Evolutionary conservation across 2,888 invertebrate genomes (phyloP).

Genomic region (Eulithis testata): DNA sequence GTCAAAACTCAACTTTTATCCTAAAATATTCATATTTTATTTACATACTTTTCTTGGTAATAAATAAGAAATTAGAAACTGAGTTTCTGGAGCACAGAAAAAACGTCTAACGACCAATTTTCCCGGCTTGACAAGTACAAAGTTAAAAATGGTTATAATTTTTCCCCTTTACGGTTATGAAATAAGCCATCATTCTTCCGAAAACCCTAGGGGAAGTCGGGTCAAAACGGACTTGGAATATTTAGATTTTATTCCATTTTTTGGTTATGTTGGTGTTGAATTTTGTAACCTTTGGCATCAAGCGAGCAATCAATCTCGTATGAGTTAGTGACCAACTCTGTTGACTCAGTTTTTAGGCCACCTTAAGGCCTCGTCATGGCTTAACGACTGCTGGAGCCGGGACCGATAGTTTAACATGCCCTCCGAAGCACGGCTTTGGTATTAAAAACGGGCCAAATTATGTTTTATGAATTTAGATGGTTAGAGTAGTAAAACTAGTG

Average conservation of each 20-base stretch:
- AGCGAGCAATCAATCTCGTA: too few relatives aligned
- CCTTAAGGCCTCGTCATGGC: too few relatives aligned
- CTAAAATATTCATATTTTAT: too few relatives aligned
- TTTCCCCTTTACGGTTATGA: conserved; percentile 42
- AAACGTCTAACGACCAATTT: conserved; percentile 31
- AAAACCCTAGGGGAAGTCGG: conserved; percentile 25
- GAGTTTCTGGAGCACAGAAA: conserved; percentile 11
- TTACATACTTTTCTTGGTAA: neutral
- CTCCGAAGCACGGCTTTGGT: too few relatives aligned
- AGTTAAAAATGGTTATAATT: conserved; percentile 48
- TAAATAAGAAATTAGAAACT: conserved; percentile 1
- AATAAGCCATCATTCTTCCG: conserved; percentile 47
- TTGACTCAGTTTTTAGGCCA: too few relatives aligned
- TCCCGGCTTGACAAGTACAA: conserved; percentile 29
- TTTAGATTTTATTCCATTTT: conserved; percentile 2
- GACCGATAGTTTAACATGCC: too few relatives aligned
- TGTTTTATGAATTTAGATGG: too few relatives aligned
- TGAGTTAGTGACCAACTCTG: too few relatives aligned
- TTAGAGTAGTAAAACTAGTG: too few relatives aligned
- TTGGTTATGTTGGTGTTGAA: neutral
- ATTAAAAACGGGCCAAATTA: too few relatives aligned
- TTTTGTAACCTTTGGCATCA: neutral
- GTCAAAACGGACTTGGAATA: conserved; percentile 12
- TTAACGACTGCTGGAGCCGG: too few relatives aligned
- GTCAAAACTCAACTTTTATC: too few relatives aligned